Base-by-base conservation (phyloP, 1,140 invertebrate genomes). In the Laupala kohalensis region DNA sequence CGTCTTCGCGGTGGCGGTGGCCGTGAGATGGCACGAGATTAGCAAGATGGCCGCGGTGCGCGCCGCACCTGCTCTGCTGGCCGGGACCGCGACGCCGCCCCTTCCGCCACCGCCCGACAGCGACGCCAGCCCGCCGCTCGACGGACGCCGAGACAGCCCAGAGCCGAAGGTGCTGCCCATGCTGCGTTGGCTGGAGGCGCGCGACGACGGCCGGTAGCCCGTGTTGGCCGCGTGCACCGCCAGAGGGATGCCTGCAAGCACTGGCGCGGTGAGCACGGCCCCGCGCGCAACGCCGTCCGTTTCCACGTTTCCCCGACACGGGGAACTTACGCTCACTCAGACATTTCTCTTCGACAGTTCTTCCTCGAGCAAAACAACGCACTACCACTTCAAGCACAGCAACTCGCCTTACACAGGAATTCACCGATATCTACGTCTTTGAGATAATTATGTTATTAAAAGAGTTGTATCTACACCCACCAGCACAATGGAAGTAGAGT, bases 11-110 rank as follows among this genome's bases (percentile, higher is more conserved):
- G 80, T 78, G 80, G 81, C 78, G 76, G 82, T 80, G 74, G 80
- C 76, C 70, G 85, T 83, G 77, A 90, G 86, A 83, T 90, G 90
- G 84, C 89, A 91, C 84, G 91, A 92, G 85, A 92, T 91, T 84
- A 93, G 89, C 89, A 92, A 91, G 88, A 93, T 92, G 88, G 90
- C 90, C 81, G 90, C 91, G 83, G 89, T 87, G 81, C 90, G 88
- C 82, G 91, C 91, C 86, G 90, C 90, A 91, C 90, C 90, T 92
- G 90, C 90, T 83, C 90, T 86, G 76, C 90, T 91, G 74, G 89
- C 86, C 75, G 89, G 87, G 76, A 90, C 87, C 68, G 87, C 77
- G 53, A 88, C 85, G 75, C 86, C 87, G 69, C 85, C 79, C 70
- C 81, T 82, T 90, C 91, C 90, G 90, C 92, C 90, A 89, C 83